Conservation (phyloP, 2,797 vertebrate genomes). For the Notamacropus eugenii region DNA sequence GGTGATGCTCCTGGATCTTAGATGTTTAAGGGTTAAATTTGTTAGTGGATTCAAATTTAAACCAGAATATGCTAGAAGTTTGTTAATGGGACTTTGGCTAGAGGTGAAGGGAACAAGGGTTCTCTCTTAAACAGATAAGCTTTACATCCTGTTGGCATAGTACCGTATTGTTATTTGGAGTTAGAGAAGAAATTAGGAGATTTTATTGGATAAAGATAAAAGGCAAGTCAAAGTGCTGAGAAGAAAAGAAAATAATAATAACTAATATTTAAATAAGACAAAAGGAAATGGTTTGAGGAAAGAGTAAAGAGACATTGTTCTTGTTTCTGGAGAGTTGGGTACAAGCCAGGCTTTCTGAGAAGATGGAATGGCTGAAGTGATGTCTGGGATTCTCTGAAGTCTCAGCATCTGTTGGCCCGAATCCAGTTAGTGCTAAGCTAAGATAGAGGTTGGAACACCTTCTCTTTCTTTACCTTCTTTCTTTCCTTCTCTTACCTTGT, state of each 20-base stretch:
- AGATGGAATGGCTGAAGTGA: background rate
- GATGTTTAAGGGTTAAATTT: background rate
- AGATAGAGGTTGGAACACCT: background rate
- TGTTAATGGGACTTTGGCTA: background rate
- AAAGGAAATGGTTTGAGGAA: constrained; percentile 6
- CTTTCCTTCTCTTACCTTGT: background rate
- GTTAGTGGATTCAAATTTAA: background rate
- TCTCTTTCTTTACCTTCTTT: background rate
- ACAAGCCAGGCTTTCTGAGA: background rate
- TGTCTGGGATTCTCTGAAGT: background rate
- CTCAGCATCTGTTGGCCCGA: background rate
- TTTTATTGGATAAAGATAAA: background rate
- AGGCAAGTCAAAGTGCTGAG: background rate
- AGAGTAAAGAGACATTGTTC: constrained; percentile 33
- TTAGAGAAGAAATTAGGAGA: background rate
- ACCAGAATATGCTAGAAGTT: background rate
- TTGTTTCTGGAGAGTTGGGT: background rate
- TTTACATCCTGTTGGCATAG: background rate
- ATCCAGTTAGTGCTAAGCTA: background rate
- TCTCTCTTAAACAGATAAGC: background rate
- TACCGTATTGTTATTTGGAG: background rate
- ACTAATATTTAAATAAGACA: constrained; percentile 6
- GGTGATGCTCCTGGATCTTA: background rate
- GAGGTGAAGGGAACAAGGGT: background rate
- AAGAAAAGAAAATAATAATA: background rate